Base-by-base conservation (phyloP, 2,113 vertebrate species). In the Loxodonta africana region DNA sequence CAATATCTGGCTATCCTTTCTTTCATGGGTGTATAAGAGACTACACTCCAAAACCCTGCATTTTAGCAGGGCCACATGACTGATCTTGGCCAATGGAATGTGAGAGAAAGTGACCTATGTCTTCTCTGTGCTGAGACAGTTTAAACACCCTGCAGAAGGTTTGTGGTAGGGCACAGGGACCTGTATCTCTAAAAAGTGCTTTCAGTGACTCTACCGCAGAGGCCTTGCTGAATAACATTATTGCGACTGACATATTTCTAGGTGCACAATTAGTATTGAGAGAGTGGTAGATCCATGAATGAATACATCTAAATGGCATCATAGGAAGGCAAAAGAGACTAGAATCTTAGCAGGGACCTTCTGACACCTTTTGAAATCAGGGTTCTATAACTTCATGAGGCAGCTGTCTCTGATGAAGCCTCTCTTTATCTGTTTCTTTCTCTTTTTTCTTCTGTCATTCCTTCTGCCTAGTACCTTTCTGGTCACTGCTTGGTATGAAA, bases 21-120 rank as follows among this genome's bases (percentile, higher is more conserved):
- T 60, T 83, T 28, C 81, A 6, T 28, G 62, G 37, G 3, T 12
- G 23, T 10, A 0, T n/a, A 6, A 44, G 37, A 62, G 14, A 30
- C 57, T 86, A 5, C 4, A 28, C 1, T 60, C 1, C 18, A 0
- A 6, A 21, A 0, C 3, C 8, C 20, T 83, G 51, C 30, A 2
- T 57, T 63, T 48, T 26, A 21, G 33, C n/a, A 73, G 28, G 44
- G 11, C 33, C 63, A 21, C 23, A 23, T 84, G 63, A 30, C 53
- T 26, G 57, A 77, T 62, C n/a, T 26, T 82, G 30, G 18, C 44
- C 53, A 62, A 23, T 2, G 82, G 85, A 23, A 33, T 30, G 23
- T 33, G 30, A 84, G 37, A 46, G 33, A 10, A 62, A 86, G 30
- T 63, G n/a, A 60, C 51, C 28, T 63, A 18, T 6, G 18, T 71